Evolutionary conservation across 2,888 invertebrate genomes (phyloP), one percentile per base, ranked within the genome.

Genomic region (Seladonia tumulorum): DNA sequence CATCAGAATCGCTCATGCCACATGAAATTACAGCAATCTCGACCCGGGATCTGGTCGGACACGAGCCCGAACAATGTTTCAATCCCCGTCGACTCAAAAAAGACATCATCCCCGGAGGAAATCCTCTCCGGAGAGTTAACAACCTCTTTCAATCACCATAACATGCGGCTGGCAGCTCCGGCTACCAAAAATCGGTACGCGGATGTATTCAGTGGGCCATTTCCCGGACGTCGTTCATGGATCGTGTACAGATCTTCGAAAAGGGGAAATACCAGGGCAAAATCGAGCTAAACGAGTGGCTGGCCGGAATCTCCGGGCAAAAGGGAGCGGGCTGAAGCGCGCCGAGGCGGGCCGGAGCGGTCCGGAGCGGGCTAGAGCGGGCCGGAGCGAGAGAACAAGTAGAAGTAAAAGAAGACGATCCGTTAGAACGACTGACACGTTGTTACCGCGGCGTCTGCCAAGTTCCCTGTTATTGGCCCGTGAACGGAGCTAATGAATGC

Each of bases 401-500:
- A 81, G 80, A 89, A 85, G 76, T 45, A 82, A 78, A 88, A 90
- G 87, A 91, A 86, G 88, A 92, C 90, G 91, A 91, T 87, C 94
- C 94, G 94, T 94, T 94, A 94, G 92, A 87, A 93, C 92, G 90
- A 93, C 93, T 94, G 93, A 93, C 94, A 93, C 92, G 94, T 93
- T 93, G 93, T 94, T 94, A 91, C 94, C 89, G 90, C 84, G 91
- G 91, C 91, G 91, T 92, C 90, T 91, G 89, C 89, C 87, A 42
- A 75, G 79, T 35, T 87, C 91, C 91, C 92, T 92, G 91, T 93
- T 93, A 93, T 93, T 93, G 91, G 93, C 90, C 90, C 90, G 93
- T 92, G 92, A 94, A 93, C 93, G 92, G 90, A 93, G 90, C 91
- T 94, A 94, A 94, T 93, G 94, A 94, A 94, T 93, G 93, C 93